Percentiles rank a stretch among this genome's conserved stretches.
These are phyloP conservation scores for Acropora yongei DNA, from an alignment of 64 coral and sea anemone species.

Conservation along the genomic window DNA sequence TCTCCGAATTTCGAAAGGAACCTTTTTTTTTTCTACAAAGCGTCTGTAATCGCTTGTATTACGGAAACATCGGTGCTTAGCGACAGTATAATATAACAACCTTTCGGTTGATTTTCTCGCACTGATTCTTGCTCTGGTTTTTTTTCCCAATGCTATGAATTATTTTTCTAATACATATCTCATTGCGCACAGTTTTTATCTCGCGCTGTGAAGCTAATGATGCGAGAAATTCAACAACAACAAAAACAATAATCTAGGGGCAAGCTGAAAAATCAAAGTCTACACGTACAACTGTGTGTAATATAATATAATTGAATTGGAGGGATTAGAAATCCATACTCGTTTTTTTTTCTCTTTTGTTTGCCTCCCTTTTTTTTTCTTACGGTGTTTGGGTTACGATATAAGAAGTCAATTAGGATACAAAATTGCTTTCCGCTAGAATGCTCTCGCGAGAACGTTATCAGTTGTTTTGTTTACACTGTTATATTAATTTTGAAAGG, in stretches of 20 bases:
- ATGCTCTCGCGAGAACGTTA: no score
- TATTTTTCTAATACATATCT: no score
- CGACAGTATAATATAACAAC: no score
- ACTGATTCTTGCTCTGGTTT: no score
- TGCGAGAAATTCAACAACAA: not conserved
- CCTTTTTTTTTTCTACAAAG: no score
- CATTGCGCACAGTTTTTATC: no score
- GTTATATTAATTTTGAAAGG: not conserved
- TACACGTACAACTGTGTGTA: not conserved
- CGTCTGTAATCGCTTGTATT: no score
- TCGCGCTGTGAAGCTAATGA: not conserved
- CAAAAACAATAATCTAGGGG: not conserved
- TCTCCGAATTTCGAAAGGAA: no score
- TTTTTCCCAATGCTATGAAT: no score
- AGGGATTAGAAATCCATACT: not conserved
- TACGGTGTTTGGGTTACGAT: not conserved
- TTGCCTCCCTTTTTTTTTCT: not conserved
- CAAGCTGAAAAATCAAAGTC: not conserved
- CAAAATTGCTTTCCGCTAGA: not conserved
- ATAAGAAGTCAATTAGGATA: not conserved
- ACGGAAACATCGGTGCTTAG: no score
- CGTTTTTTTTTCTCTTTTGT: not conserved
- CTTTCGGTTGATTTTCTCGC: no score
- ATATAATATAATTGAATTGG: not conserved
- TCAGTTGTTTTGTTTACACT: not conserved